Evolutionary conservation across 2,888 invertebrate genomes (phyloP).

Genomic region (Brenthis daphne): DNA sequence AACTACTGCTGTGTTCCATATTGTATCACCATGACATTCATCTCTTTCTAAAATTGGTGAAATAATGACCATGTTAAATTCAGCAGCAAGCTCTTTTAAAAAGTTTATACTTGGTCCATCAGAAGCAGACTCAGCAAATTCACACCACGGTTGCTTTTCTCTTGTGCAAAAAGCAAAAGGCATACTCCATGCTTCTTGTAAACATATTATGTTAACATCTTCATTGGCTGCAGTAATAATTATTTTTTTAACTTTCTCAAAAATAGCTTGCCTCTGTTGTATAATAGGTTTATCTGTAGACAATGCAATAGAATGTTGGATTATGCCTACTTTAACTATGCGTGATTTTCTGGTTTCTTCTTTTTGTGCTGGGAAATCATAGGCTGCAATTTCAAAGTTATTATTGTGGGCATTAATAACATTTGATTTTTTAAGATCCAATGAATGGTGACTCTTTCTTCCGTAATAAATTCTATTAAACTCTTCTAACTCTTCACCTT

Average conservation of each 20-base stretch:
- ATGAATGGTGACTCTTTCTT: constrained; percentile 78
- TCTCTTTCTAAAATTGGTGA: constrained; percentile 98
- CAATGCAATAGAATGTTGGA: constrained; percentile 92
- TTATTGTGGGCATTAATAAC: constrained; percentile 71
- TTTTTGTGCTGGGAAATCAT: constrained; percentile 84
- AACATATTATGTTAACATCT: constrained; percentile 94
- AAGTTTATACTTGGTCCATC: constrained; percentile 93
- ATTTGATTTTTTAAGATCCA: constrained; percentile 79
- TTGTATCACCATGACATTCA: constrained; percentile 89
- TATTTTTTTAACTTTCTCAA: constrained; percentile 87
- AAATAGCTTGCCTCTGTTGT: constrained; percentile 90
- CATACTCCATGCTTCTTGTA: constrained; percentile 99
- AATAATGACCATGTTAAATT: constrained; percentile 95
- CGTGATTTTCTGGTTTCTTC: constrained; percentile 89
- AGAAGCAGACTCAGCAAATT: constrained; percentile 96
- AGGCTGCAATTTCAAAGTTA: constrained; percentile 89
- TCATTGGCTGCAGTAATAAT: constrained; percentile 89
- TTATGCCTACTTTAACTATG: constrained; percentile 90
- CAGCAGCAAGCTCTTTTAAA: constrained; percentile 88
- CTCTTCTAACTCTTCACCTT: constrained; percentile 81
- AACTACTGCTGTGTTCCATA: constrained; percentile 98
- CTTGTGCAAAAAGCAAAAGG: constrained; percentile 99
- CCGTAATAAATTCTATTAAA: constrained; percentile 91
- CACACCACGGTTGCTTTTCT: constrained; percentile 98
- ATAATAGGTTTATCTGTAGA: constrained; percentile 88